Conservation (phyloP, 2,888 invertebrate genomes). For the Eristalis tenax region DNA sequence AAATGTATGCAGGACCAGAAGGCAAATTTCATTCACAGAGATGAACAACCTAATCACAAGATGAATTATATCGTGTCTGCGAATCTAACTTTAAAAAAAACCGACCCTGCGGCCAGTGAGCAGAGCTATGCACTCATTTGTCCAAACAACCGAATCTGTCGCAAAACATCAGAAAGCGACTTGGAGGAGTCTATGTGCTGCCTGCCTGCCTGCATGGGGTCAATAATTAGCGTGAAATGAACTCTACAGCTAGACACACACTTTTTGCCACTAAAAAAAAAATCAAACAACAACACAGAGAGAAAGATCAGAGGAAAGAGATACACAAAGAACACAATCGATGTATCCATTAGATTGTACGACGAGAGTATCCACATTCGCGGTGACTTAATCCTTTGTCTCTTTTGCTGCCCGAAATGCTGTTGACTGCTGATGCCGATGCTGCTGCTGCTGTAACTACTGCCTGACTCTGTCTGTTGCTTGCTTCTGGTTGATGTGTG, state of each 20-base stretch:
- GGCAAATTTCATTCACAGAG: neutral
- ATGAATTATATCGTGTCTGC: neutral
- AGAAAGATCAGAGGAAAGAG: constrained; percentile 23
- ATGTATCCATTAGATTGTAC: constrained; percentile 61
- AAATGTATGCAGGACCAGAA: neutral
- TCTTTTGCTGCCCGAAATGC: constrained; percentile 35
- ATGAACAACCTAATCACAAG: neutral
- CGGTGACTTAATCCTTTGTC: constrained; percentile 70
- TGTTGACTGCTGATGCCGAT: constrained; percentile 1
- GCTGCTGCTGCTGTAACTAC: constrained; percentile 19
- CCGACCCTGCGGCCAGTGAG: too few species aligned
- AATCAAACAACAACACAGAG: neutral
- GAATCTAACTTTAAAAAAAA: neutral
- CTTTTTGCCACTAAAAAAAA: neutral
- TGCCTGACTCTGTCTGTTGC: too few species aligned
- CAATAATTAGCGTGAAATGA: constrained; percentile 51
- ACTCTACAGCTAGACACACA: constrained; percentile 31
- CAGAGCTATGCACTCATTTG: neutral
- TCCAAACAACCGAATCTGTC: constrained; percentile 25
- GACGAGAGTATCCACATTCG: constrained; percentile 35
- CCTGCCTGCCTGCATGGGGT: constrained; percentile 40
- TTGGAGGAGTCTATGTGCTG: constrained; percentile 2
- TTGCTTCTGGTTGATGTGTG: too few species aligned
- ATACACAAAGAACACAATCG: constrained; percentile 50
- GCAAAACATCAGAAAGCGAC: constrained; percentile 7